A percentile compares a stretch with the other conserved stretches of the same genome.
Evolutionary conservation across 2,888 invertebrate species (phyloP).

Genomic region (Ptychoptera contaminata): DNA sequence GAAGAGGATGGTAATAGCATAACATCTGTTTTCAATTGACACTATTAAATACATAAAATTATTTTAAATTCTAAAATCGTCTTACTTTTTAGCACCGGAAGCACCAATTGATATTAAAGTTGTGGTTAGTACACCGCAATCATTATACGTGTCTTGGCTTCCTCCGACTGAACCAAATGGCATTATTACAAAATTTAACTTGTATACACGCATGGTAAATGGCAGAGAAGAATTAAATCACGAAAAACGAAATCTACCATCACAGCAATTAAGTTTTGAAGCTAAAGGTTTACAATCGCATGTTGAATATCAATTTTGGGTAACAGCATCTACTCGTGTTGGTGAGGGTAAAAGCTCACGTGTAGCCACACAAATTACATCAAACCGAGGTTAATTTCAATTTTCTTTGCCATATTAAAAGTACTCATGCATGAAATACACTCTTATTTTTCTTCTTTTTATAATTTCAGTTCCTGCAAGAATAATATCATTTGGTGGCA

Average conservation of each 20-base stretch:
- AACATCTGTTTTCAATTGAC: not conserved
- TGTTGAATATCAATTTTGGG: constrained; percentile 64
- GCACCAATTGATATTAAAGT: constrained; percentile 67
- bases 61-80: not conserved
- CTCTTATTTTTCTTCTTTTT: too few species aligned
- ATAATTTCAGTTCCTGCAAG: constrained; percentile 38
- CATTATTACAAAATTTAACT: constrained; percentile 55
- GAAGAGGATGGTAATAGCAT: constrained; percentile 52
- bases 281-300: constrained; percentile 50
- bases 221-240: constrained; percentile 53
- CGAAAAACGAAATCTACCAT: constrained; percentile 46
- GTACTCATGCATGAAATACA: too few species aligned
- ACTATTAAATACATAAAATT: not conserved
- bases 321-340: constrained; percentile 58
- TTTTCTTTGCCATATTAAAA: too few species aligned
- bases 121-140: constrained; percentile 55
- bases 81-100: constrained; percentile 45
- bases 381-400: constrained; percentile 28
- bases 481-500: constrained; percentile 54
- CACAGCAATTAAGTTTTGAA: constrained; percentile 47
- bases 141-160: constrained; percentile 63
- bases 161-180: constrained; percentile 62
- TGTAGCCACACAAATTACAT: constrained; percentile 49
- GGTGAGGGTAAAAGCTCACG: constrained; percentile 62
- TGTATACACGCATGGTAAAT: constrained; percentile 51